A percentile compares a stretch with the other conserved stretches of the same genome.
Conservation (phyloP, 1,140 invertebrate genomes). For the Macrostomum lignano region DNA sequence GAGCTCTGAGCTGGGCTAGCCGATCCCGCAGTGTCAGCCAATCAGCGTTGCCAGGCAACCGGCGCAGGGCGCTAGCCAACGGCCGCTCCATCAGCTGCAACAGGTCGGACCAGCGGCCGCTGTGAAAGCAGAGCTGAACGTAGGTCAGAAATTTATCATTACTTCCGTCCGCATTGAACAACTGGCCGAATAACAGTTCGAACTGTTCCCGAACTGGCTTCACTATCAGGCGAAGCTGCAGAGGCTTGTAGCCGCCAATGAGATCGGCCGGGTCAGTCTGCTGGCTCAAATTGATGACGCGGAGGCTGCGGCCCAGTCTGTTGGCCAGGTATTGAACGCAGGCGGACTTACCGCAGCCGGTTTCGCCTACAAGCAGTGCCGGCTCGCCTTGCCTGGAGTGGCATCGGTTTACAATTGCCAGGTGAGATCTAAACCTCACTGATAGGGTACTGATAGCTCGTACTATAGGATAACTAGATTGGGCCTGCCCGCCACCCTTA, state of each 20-base stretch:
- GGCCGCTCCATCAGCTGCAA: no score
- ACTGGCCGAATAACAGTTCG: no score
- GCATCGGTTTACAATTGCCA: constrained; percentile 34
- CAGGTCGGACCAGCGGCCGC: no score
- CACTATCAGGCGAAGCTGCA: no score
- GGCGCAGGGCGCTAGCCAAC: no score
- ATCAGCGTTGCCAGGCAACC: no score
- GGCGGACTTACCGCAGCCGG: constrained; percentile 91
- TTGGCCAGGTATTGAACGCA: constrained; percentile 65
- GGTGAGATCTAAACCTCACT: constrained; percentile 13
- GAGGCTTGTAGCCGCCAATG: constrained; percentile 47
- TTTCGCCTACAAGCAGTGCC: constrained; percentile 79
- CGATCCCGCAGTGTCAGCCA: no score
- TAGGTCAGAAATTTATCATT: no score
- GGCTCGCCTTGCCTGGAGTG: constrained; percentile 67
- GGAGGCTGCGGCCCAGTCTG: constrained; percentile 40
- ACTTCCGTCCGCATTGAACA: no score
- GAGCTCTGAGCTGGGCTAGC: no score
- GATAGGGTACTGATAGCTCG: neutral
- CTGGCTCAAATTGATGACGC: constrained; percentile 97
- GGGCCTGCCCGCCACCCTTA: constrained; percentile 1
- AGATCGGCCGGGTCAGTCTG: constrained; percentile 84
- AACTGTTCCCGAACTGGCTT: no score
- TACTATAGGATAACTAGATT: neutral
- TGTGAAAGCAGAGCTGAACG: no score